Evolutionary conservation across 2,797 vertebrate species (phyloP).

Genomic region (Eulemur albifrons): DNA sequence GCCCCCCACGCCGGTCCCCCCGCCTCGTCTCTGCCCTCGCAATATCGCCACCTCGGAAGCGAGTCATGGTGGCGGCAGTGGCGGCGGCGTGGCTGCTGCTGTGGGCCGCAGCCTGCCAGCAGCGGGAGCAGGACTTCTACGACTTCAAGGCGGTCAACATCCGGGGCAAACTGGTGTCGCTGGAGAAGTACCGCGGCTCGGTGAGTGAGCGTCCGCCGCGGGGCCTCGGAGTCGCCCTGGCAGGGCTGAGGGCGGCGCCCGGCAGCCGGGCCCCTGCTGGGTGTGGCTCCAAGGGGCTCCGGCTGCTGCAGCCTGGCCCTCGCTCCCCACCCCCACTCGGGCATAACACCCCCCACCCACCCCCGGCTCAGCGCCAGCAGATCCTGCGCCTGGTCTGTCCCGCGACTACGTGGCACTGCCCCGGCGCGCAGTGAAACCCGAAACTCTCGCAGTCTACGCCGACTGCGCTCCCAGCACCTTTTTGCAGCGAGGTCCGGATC

Average conservation of each 20-base stretch:
- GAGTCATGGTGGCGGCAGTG: conserved; percentile 53
- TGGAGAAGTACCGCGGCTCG: conserved; percentile 98
- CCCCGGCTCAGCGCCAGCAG: background rate
- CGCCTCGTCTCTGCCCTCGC: background rate
- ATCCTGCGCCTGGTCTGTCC: background rate
- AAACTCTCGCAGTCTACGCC: background rate
- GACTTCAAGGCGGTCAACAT: conserved; percentile 95
- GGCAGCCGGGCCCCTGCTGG: background rate
- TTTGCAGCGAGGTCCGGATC: background rate
- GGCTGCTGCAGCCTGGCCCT: background rate
- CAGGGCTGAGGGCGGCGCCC: background rate
- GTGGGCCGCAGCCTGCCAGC: conserved; percentile 55
- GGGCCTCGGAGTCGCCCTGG: background rate
- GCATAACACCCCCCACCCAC: too few species aligned
- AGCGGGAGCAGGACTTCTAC: conserved; percentile 92
- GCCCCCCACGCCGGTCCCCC: conserved; percentile 8
- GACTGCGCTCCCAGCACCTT: background rate
- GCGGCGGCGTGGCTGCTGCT: conserved; percentile 66
- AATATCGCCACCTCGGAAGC: background rate
- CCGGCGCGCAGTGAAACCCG: background rate
- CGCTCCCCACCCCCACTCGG: background rate
- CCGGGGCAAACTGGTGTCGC: conserved; percentile 94
- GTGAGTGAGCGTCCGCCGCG: conserved; percentile 87
- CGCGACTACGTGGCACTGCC: conserved; percentile 68
- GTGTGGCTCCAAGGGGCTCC: background rate